Conservation (phyloP, 2,113 vertebrate species). For the Nipponia nippon region DNA sequence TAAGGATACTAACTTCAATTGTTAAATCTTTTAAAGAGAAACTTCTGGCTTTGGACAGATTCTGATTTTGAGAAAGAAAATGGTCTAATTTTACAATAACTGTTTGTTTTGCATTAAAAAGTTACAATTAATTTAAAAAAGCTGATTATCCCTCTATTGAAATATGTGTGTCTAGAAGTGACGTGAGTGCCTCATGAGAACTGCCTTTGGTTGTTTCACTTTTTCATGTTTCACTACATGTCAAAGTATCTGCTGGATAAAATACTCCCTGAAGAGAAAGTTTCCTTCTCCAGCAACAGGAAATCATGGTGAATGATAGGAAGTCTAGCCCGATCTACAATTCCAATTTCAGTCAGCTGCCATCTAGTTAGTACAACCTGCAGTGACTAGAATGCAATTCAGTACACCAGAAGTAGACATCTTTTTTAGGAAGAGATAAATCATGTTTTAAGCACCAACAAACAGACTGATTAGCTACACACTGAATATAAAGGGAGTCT, state of each 20-base stretch:
- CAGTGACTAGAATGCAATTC: not conserved
- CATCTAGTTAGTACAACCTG: too few species aligned
- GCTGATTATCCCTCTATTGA: not conserved
- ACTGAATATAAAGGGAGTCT: not conserved
- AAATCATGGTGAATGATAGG: not conserved
- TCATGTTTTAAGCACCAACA: not conserved
- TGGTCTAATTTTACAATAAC: not conserved
- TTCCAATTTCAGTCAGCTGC: not conserved
- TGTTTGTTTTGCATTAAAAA: not conserved
- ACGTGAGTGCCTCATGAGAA: not conserved
- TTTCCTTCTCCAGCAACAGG: not conserved
- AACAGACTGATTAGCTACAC: not conserved
- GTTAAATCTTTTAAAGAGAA: not conserved
- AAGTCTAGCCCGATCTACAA: not conserved
- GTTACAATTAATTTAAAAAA: not conserved
- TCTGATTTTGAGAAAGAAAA: not conserved
- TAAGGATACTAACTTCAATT: not conserved
- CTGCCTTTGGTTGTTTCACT: not conserved
- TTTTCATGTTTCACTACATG: fast-evolving
- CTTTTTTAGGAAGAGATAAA: not conserved
- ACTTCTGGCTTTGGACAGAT: not conserved
- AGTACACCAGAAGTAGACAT: not conserved
- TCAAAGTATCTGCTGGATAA: not conserved
- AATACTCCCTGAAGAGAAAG: not conserved
- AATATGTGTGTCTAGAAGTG: not conserved